phyloP scores from a whole-genome alignment of 2,888 invertebrate genomes.

The Rhagonycha fulva region DNA sequence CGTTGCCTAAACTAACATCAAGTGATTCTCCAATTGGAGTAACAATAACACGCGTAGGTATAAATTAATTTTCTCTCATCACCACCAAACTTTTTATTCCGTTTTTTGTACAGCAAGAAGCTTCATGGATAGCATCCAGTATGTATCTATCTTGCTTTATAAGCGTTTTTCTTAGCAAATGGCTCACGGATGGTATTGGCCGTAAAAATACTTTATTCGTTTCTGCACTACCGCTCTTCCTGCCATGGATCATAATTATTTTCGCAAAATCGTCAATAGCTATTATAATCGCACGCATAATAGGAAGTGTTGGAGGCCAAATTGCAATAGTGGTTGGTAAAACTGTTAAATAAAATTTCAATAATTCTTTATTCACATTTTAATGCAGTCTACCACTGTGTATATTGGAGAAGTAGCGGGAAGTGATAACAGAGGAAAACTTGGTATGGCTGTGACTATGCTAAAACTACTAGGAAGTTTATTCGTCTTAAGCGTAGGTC shows the following conservation, averaged over 20 bases:
- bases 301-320: conserved; percentile 72
- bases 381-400: conserved; percentile 56
- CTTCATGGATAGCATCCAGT: conserved; percentile 63
- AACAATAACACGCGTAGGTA: conserved; percentile 14
- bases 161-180: conserved; percentile 60
- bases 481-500: conserved; percentile 50
- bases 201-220: conserved; percentile 59
- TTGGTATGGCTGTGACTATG: conserved; percentile 47
- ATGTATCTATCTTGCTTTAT: conserved; percentile 60
- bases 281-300: conserved; percentile 64
- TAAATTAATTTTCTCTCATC: background rate
- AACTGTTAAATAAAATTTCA: conserved; percentile 39
- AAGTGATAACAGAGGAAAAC: conserved; percentile 57
- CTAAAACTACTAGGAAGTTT: conserved; percentile 52
- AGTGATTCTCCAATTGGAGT: conserved; percentile 21
- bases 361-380: conserved; percentile 33
- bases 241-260: conserved; percentile 56
- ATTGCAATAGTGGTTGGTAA: conserved; percentile 50
- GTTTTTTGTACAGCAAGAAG: conserved; percentile 50
- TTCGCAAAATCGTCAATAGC: conserved; percentile 50
- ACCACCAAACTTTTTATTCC: background rate
- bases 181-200: conserved; percentile 61
- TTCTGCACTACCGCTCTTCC: conserved; percentile 58
- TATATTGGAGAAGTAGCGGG: conserved; percentile 61
- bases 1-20: conserved; percentile 57